Evolutionary conservation across 1,140 invertebrate species (phyloP).

Genomic region (Drosophila sp.): DNA sequence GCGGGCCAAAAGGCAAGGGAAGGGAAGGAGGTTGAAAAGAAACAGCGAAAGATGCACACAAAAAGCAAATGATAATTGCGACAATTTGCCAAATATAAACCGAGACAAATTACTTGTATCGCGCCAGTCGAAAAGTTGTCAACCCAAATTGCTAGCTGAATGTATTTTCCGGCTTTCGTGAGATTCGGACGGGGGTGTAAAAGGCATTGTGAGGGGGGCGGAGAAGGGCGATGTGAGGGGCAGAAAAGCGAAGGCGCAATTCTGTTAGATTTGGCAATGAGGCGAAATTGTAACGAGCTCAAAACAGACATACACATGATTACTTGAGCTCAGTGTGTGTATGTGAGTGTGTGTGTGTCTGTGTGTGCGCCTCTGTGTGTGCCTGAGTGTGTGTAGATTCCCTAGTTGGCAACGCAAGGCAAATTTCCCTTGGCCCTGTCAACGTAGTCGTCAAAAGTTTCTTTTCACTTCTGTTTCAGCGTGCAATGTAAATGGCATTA

Average conservation of each 20-base stretch:
- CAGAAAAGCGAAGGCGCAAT: conserved; percentile 22
- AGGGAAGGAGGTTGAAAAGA: neutral
- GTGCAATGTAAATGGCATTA: conserved; percentile 53
- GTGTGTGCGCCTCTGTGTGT: conserved; percentile 9
- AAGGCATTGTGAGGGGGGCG: too few relatives aligned
- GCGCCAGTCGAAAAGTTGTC: conserved; percentile 67
- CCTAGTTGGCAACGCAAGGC: conserved; percentile 62
- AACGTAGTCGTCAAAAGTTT: conserved; percentile 67
- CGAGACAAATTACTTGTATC: conserved; percentile 68
- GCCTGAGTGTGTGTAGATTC: conserved; percentile 22
- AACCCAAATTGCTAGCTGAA: conserved; percentile 61
- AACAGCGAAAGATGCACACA: conserved; percentile 24
- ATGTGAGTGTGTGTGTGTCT: neutral
- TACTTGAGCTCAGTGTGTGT: conserved; percentile 5
- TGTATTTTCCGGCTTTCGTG: conserved; percentile 23
- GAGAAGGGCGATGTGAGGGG: neutral
- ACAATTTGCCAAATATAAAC: conserved; percentile 66
- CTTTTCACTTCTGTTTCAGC: conserved; percentile 35
- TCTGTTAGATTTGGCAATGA: conserved; percentile 59
- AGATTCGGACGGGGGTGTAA: neutral
- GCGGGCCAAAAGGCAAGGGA: neutral
- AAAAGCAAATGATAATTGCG: conserved; percentile 74
- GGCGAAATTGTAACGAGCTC: conserved; percentile 75
- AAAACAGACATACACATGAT: conserved; percentile 28
- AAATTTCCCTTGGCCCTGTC: conserved; percentile 73